Evolutionary conservation across 92 coral and sea anemone species (phyloP).

Genomic region (Palythoa heliodiscus): DNA sequence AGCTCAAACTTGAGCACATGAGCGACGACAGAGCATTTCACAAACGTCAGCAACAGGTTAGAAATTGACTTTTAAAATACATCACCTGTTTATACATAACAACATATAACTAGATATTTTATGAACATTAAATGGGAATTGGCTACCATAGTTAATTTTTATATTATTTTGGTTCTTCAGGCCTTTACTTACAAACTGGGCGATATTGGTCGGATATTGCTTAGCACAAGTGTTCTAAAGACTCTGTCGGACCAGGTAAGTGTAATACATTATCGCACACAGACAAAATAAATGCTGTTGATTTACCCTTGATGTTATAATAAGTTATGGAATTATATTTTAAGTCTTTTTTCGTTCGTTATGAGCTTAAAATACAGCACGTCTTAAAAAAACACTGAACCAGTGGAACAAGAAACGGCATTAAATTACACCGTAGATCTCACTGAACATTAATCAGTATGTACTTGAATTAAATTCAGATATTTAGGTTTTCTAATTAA

Average conservation of each 20-base stretch:
- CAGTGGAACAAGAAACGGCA: no score
- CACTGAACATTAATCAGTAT: no score
- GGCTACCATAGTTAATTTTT: not conserved
- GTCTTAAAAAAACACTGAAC: no score
- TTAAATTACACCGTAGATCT: no score
- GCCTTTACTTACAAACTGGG: conserved; percentile 92
- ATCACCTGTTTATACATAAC: not conserved
- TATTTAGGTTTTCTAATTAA: no score
- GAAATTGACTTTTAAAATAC: not conserved
- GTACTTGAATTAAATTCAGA: no score
- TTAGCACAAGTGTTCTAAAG: conserved; percentile 74
- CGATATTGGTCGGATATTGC: conserved; percentile 86
- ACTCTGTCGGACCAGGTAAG: conserved; percentile 89
- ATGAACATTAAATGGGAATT: not conserved
- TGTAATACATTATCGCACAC: no score
- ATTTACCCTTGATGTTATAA: no score
- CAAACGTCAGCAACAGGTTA: conserved; percentile 93
- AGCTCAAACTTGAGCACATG: conserved; percentile 73
- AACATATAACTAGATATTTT: not conserved
- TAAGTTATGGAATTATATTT: no score
- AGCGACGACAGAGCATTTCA: conserved; percentile 72
- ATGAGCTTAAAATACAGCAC: no score
- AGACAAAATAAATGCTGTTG: no score
- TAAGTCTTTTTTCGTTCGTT: no score
- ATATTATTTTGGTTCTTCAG: conserved; percentile 36